Evolutionary conservation across 2,888 invertebrate genomes (phyloP).

Genomic region (Leptinotarsa haldemani): DNA sequence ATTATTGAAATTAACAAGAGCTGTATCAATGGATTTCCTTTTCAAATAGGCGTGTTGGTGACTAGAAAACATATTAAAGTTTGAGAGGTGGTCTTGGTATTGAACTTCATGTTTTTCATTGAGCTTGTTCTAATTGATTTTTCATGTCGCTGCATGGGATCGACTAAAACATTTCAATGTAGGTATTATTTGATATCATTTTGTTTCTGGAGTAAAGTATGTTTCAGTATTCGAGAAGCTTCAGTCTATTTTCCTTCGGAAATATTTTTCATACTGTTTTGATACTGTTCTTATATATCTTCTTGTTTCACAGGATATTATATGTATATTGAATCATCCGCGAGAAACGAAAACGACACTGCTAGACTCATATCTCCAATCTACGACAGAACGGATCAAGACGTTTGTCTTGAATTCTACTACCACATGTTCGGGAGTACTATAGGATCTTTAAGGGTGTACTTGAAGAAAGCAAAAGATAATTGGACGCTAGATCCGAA

Average conservation of each 20-base stretch:
- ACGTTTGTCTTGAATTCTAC: slow-evolving; percentile 74
- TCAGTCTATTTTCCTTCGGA: neutral
- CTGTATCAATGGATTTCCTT: too few species aligned
- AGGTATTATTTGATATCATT: too few species aligned
- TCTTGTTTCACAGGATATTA: slow-evolving; percentile 74
- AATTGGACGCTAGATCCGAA: slow-evolving; percentile 64
- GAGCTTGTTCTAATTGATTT: too few species aligned
- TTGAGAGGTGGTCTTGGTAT: too few species aligned
- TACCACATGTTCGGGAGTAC: slow-evolving; percentile 84
- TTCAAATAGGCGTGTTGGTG: too few species aligned
- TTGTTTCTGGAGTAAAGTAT: too few species aligned
- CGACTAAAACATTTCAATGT: too few species aligned
- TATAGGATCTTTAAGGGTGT: slow-evolving; percentile 70
- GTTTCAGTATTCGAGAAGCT: too few species aligned
- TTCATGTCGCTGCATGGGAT: too few species aligned
- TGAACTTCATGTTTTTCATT: too few species aligned
- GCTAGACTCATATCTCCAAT: slow-evolving; percentile 82
- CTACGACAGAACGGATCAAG: slow-evolving; percentile 62
- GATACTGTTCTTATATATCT: neutral
- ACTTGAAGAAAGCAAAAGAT: slow-evolving; percentile 66
- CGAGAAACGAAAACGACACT: slow-evolving; percentile 72
- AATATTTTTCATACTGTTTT: neutral
- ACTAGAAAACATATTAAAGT: too few species aligned
- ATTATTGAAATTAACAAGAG: too few species aligned
- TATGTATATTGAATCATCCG: slow-evolving; percentile 84